phyloP scores from a whole-genome alignment of 2,797 vertebrate genomes.

The Coracias cyanogaster region DNA sequence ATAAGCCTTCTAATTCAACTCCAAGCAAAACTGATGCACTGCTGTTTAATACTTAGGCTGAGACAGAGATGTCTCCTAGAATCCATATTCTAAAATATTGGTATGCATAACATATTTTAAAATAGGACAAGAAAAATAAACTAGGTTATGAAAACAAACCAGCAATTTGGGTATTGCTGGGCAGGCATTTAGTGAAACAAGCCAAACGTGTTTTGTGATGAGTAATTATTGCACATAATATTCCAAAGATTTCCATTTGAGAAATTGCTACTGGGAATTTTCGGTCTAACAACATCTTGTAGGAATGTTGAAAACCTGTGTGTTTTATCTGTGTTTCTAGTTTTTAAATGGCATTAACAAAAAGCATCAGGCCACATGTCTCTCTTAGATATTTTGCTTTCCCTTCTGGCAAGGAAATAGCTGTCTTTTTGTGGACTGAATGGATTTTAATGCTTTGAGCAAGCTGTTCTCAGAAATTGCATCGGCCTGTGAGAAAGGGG shows the following conservation, averaged over 20 bases:
- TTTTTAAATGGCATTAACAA: not conserved
- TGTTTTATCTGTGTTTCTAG: not conserved
- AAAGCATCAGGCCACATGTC: not conserved
- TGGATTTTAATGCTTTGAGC: not conserved
- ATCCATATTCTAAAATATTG: slow-evolving; percentile 10
- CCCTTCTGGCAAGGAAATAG: not conserved
- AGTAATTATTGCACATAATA: slow-evolving; percentile 65
- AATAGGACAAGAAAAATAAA: slow-evolving; percentile 55
- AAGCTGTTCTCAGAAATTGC: not conserved
- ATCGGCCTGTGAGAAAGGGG: not conserved
- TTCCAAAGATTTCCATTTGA: slow-evolving; percentile 65
- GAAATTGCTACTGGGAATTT: slow-evolving; percentile 47
- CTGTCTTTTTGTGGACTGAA: not conserved
- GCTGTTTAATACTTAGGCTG: slow-evolving; percentile 6
- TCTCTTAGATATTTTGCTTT: not conserved
- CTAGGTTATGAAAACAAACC: slow-evolving; percentile 64
- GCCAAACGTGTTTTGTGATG: slow-evolving; percentile 58
- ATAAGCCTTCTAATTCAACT: slow-evolving; percentile 53
- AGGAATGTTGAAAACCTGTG: slow-evolving; percentile 31
- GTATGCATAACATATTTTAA: not conserved
- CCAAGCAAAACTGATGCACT: slow-evolving; percentile 6
- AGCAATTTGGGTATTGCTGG: slow-evolving; percentile 61
- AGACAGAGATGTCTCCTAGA: not conserved
- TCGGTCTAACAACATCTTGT: slow-evolving; percentile 2
- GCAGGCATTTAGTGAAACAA: slow-evolving; percentile 68